phyloP scores from a whole-genome alignment of 1,140 invertebrate genomes.

The Sogatella furcifera region DNA sequence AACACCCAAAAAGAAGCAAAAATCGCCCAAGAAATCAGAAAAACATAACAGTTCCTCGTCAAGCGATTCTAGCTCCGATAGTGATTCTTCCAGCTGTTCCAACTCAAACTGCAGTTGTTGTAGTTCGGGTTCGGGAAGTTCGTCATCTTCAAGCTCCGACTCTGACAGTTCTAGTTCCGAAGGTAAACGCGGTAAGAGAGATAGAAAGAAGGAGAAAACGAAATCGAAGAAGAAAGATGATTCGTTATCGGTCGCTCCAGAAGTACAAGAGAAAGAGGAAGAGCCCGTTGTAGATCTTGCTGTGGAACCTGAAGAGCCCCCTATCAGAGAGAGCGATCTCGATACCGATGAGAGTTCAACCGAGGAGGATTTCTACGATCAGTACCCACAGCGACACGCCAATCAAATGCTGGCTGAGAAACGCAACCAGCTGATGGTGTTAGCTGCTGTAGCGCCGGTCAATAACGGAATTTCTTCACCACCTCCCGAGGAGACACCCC shows the following conservation, averaged over 20 bases:
- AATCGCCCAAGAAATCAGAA: conserved; percentile 35
- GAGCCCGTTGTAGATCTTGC: conserved; percentile 9
- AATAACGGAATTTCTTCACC: conserved; percentile 41
- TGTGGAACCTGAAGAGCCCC: conserved; percentile 33
- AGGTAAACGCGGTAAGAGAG: conserved; percentile 31
- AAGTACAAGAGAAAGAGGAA: conserved; percentile 11
- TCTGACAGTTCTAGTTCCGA: conserved; percentile 47
- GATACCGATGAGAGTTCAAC: conserved; percentile 73
- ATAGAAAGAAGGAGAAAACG: conserved; percentile 30
- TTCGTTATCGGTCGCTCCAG: conserved; percentile 1
- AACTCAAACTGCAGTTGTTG: conserved; percentile 69
- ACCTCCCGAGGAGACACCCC: background rate
- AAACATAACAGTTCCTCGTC: conserved; percentile 40
- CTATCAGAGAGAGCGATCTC: conserved; percentile 63
- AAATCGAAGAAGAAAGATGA: conserved; percentile 30
- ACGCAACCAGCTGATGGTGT: conserved; percentile 49
- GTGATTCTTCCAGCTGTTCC: conserved; percentile 60
- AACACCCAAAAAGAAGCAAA: conserved; percentile 29
- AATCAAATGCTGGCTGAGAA: conserved; percentile 57
- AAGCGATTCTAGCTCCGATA: conserved; percentile 60
- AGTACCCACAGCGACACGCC: conserved; percentile 58
- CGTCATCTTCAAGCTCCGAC: conserved; percentile 54
- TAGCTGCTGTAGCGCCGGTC: conserved; percentile 40
- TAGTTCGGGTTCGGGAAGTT: conserved; percentile 48
- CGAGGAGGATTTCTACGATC: conserved; percentile 77